These are phyloP conservation scores for Crotalus viridis DNA, from an alignment of 2,113 vertebrate genomes.

Conservation along the genomic window DNA sequence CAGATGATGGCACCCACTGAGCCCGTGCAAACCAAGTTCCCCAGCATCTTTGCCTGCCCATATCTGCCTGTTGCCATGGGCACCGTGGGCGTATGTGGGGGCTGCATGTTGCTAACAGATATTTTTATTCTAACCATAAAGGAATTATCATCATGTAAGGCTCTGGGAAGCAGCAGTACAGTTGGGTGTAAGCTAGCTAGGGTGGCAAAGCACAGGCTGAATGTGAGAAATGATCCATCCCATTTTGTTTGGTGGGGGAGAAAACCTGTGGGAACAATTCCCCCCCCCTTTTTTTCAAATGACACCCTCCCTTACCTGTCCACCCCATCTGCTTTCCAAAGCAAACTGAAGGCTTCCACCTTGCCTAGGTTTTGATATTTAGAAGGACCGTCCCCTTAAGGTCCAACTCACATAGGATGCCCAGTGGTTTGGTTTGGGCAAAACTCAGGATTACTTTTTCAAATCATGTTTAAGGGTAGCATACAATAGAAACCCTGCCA, in stretches of 20 bases:
- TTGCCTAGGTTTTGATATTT: neutral
- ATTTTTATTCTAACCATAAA: conserved; percentile 26
- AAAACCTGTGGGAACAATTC: neutral
- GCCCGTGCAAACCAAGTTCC: neutral
- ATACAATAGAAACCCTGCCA: neutral
- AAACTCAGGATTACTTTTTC: neutral
- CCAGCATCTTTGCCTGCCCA: conserved; percentile 3
- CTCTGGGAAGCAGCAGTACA: conserved; percentile 5
- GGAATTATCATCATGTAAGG: neutral
- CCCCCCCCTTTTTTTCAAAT: neutral
- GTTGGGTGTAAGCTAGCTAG: neutral
- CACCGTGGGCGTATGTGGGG: conserved; percentile 33
- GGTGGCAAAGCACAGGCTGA: neutral
- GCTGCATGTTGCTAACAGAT: conserved; percentile 21
- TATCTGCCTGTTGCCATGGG: conserved; percentile 37
- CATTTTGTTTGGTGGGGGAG: neutral
- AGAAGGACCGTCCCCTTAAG: neutral
- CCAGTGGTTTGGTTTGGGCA: neutral
- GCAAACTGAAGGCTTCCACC: neutral
- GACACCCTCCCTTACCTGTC: neutral
- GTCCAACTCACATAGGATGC: neutral
- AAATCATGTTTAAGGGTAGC: neutral
- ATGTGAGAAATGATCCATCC: neutral
- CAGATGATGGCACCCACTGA: neutral
- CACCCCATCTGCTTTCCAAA: neutral